Evolutionary conservation across 2,888 invertebrate species (phyloP), one percentile per base, ranked within the genome.

Genomic region (Lasioglossum figueresi): DNA sequence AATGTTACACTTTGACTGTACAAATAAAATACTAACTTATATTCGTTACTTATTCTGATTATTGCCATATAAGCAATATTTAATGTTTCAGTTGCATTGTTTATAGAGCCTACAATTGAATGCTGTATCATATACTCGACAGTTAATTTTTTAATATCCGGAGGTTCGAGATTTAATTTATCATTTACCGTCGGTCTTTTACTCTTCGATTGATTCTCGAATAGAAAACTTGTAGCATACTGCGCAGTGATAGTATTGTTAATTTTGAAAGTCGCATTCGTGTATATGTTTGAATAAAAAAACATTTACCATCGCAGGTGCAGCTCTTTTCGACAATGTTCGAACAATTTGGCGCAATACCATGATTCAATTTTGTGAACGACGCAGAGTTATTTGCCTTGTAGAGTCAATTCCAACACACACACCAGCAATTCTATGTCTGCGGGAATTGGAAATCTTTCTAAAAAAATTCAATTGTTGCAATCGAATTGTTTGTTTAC

Each of bases 41-140:
- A 95, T 76, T 94, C 94, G 76, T 85, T 88, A 83, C 94, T 94
- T 5, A 89, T 88, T 82, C 79, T 89, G 91, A 94, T 93, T 85
- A 95, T 91, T 16, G 94, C 93, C 12, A 89, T 85, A 82, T 93
- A 94, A 63, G 93, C 92, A 76, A 94, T 82, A n/a, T 94, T 95
- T 56, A 95, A 88, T 76, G 91, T 86, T 83, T 93, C 92, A 0
- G 93, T 92, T 48, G 94, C 93, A 88, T 93, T 94, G 68, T 95
- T 95, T 14, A 92, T 93, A 79, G 91, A 92, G 79, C 93, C 91
- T 48, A 95, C 83, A 0, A 92, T 91, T 12, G 94, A 94, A 82
- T 94, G 94, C 85, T 94, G 93, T 66, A 95, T 92, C 91, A 94
- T 91, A 76, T 92, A 92, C 79, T 94, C 94, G 71, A 91, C 91